phyloP scores from a whole-genome alignment of 2,888 invertebrate species.

The Asteroscopus sphinx region DNA sequence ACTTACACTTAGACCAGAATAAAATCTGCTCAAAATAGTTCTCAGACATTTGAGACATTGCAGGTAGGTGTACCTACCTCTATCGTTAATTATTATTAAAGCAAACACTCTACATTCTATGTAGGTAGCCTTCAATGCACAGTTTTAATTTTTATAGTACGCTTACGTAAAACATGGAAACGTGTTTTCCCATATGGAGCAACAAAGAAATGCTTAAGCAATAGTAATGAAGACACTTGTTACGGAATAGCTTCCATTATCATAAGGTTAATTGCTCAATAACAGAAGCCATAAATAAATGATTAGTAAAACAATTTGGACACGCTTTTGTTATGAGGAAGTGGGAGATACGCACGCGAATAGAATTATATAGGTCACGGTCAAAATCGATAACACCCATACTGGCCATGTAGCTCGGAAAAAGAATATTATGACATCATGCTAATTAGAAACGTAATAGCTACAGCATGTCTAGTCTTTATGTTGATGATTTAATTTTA shows the following conservation, averaged over 20 bases:
- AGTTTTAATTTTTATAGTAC: conserved; percentile 1
- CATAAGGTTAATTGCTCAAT: conserved; percentile 33
- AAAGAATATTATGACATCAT: conserved; percentile 39
- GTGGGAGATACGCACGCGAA: conserved; percentile 45
- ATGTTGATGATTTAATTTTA: not conserved
- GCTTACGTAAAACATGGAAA: not conserved
- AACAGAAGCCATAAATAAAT: conserved; percentile 24
- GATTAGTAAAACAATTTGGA: conserved; percentile 34
- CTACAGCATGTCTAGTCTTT: conserved; percentile 2
- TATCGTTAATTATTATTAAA: not conserved
- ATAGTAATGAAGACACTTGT: conserved; percentile 40
- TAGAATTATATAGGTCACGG: conserved; percentile 71
- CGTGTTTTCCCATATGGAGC: conserved; percentile 21
- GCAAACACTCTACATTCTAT: not conserved
- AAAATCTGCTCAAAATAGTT: too few relatives aligned
- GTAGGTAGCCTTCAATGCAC: not conserved
- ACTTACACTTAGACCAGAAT: too few relatives aligned
- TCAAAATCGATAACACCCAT: conserved; percentile 66
- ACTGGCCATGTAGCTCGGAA: conserved; percentile 33
- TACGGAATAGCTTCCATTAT: conserved; percentile 30
- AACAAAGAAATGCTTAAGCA: conserved; percentile 45
- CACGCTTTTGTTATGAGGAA: conserved; percentile 38
- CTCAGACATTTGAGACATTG: too few relatives aligned
- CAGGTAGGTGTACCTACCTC: too few relatives aligned
- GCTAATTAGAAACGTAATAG: conserved; percentile 12